phyloP scores from a whole-genome alignment of 2,797 vertebrate species.

The Lacerta agilis region DNA sequence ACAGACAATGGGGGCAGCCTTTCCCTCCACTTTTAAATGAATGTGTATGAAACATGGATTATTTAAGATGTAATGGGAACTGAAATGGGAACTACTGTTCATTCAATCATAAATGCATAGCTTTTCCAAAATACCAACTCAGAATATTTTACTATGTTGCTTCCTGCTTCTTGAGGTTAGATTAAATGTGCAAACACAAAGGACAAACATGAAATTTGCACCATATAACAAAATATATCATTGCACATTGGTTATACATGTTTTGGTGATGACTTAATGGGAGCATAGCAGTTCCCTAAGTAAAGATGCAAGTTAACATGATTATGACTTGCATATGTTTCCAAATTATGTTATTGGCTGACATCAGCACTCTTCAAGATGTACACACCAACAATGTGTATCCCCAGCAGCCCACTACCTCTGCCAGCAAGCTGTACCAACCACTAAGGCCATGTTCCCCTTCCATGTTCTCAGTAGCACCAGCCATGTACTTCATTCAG shows the following conservation, averaged over 20 bases:
- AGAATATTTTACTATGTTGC: background rate
- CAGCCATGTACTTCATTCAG: background rate
- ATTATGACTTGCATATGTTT: background rate
- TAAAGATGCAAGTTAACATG: too few relatives aligned
- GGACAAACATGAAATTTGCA: too few relatives aligned
- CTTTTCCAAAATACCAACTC: background rate
- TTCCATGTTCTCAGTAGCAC: background rate
- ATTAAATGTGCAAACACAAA: background rate
- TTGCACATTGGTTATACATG: too few relatives aligned
- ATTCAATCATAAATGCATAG: background rate
- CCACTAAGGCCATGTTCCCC: too few relatives aligned
- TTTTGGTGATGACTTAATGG: too few relatives aligned
- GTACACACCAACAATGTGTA: background rate
- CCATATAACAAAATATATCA: too few relatives aligned
- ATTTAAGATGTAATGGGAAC: background rate
- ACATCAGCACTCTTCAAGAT: background rate
- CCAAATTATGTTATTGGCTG: background rate
- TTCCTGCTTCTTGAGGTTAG: background rate
- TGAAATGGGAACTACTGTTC: background rate
- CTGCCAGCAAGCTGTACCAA: background rate
- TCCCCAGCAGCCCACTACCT: background rate
- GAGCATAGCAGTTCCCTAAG: background rate
- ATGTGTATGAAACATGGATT: background rate
- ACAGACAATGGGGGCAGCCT: background rate
- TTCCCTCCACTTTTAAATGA: background rate